Evolutionary conservation across 2,797 vertebrate species (phyloP), one percentile per base, ranked within the genome.

Genomic region (Halcyon leucocephala): DNA sequence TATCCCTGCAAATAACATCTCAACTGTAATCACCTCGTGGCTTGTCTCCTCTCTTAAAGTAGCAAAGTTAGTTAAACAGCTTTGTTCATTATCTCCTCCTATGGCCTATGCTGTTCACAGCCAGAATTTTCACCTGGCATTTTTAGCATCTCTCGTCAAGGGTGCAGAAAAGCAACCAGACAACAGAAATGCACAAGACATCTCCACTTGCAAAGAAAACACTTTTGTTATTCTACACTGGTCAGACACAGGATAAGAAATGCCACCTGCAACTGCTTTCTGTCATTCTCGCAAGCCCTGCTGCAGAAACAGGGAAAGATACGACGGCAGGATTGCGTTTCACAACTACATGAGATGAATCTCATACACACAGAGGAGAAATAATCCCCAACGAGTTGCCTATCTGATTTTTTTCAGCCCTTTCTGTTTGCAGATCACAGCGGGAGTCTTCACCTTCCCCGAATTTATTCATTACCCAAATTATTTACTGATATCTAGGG

Each of bases 21-120:
- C 49, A 10, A 26, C 39, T 66, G 13, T 55, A 84, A 90, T 95
- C 78, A 82, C 54, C 29, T 83, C 74, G 51, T 76, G 54, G 70
- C 69, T 89, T 65, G 39, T 78, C 74, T 78, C 33, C 44, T 66
- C 73, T 76, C 69, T 67, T 16, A 39, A 83, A 65, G 65, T 14
- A 78, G 83, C 31, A 69, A 91, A 94, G 81, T 95, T 82, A 85
- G 79, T 93, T 90, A 81, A 95, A 91, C 65, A 89, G 44, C 33
- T 94, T 70, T 60, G 55, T 78, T 89, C 72, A 61, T 83, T 73
- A 73, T 88, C 76, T 87, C 57, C 39, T 93, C 37, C 49, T 28
- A n/a, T 79, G 78, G 62, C 51, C 71, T 73, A 22, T 57, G 79
- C 24, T 79, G 65, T 11, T 74, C 77, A 73, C 7, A 84, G 55